phyloP scores from a whole-genome alignment of 2,113 vertebrate species.

The Chloebia gouldiae region DNA sequence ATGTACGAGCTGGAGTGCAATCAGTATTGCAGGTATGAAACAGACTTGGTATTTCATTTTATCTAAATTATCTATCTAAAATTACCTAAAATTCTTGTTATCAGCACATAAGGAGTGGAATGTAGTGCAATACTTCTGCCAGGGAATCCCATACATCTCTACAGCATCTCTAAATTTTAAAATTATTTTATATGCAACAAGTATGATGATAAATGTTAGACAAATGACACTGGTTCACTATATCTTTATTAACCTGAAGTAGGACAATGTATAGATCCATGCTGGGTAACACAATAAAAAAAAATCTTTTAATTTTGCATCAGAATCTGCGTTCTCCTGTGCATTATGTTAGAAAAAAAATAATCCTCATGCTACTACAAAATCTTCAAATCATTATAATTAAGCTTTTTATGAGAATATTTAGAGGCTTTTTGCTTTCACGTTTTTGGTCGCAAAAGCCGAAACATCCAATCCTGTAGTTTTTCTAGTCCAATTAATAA shows the following conservation, averaged over 20 bases:
- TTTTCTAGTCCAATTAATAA: background rate
- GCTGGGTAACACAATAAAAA: background rate
- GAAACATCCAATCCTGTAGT: background rate
- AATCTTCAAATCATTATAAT: background rate
- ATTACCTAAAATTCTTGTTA: background rate
- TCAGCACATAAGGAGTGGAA: background rate
- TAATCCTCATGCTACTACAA: background rate
- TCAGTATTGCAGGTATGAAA: conserved; percentile 88
- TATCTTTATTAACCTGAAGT: background rate
- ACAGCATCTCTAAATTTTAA: background rate
- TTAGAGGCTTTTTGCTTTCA: background rate
- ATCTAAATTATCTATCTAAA: background rate
- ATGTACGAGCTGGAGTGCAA: conserved; percentile 88
- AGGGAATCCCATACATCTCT: background rate
- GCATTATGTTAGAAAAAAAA: background rate
- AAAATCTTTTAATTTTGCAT: background rate
- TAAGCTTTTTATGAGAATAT: background rate
- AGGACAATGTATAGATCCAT: background rate
- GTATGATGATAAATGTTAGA: background rate
- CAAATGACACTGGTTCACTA: background rate
- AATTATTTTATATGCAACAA: background rate
- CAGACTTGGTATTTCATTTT: background rate
- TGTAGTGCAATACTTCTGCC: background rate
- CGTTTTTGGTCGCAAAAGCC: background rate
- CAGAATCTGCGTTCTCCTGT: background rate